A percentile compares a stretch with the other conserved stretches of the same genome.
Conservation (phyloP, 2,797 vertebrate species). For the Streptopelia turtur region DNA sequence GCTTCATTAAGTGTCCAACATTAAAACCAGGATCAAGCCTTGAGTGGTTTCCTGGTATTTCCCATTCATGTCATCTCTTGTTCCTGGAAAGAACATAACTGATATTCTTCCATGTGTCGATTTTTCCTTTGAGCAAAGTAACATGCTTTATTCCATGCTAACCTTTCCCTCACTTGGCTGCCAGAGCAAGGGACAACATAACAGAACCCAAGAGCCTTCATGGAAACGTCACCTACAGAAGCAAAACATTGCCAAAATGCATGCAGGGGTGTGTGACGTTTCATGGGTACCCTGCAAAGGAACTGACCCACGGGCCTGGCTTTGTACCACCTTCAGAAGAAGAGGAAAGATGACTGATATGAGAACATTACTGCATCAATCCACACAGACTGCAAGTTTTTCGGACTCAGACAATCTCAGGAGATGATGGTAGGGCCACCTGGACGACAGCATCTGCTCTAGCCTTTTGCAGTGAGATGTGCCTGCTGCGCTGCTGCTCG, state of each 20-base stretch:
- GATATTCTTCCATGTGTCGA: not conserved
- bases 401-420: not conserved
- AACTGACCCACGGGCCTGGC: accelerated
- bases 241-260: not conserved
- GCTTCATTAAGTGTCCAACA: not conserved
- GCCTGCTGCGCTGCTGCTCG: not conserved
- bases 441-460: not conserved
- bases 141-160: accelerated
- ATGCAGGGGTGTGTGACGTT: accelerated
- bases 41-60: not conserved
- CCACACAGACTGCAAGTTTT: not conserved
- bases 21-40: not conserved
- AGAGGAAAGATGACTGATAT: not conserved
- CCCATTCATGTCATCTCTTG: not conserved
- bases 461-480: not conserved
- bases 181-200: not conserved
- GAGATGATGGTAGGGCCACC: too few relatives aligned
- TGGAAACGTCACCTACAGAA: not conserved
- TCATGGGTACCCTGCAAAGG: not conserved
- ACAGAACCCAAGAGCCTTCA: not conserved
- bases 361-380: accelerated
- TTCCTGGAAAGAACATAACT: not conserved
- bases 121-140: not conserved
- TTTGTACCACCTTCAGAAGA: not conserved
- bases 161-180: not conserved